phyloP scores from a whole-genome alignment of 1,140 invertebrate genomes.

The Bombus vancouverensis region DNA sequence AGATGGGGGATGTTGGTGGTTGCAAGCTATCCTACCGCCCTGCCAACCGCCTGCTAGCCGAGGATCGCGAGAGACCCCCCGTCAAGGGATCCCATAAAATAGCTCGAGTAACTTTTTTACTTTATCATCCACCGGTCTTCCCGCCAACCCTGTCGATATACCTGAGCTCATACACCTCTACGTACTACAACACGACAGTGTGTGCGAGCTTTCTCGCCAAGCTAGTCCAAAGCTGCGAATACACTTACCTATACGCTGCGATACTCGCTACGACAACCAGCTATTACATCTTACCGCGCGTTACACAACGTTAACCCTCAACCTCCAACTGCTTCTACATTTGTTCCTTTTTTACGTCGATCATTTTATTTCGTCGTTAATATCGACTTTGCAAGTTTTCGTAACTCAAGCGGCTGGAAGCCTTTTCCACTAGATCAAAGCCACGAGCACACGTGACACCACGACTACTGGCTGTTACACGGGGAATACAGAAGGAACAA shows the following conservation, averaged over 20 bases:
- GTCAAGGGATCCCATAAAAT: constrained; percentile 69
- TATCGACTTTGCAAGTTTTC: not conserved
- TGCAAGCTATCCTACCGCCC: constrained; percentile 6
- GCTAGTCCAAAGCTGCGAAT: not conserved
- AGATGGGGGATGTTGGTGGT: constrained; percentile 21
- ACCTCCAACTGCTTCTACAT: not conserved
- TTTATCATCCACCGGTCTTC: constrained; percentile 64
- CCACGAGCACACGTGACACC: too few species aligned
- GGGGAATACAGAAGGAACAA: too few species aligned
- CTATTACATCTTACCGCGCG: not conserved
- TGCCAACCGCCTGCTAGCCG: not conserved
- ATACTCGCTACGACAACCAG: not conserved
- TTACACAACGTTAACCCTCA: not conserved
- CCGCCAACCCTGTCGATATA: constrained; percentile 39
- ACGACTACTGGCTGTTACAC: too few species aligned
- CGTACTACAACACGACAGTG: not conserved
- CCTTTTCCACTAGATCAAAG: too few species aligned
- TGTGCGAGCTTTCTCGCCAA: not conserved
- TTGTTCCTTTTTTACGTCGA: too few species aligned
- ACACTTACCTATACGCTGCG: not conserved
- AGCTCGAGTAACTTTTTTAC: constrained; percentile 71
- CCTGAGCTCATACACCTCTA: constrained; percentile 17
- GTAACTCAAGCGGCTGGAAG: too few species aligned
- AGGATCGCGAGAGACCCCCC: constrained; percentile 49
- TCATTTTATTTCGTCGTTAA: not conserved